Evolutionary conservation across 2,797 vertebrate species (phyloP).

Genomic region (Acrossocheilus wenchowensis): DNA sequence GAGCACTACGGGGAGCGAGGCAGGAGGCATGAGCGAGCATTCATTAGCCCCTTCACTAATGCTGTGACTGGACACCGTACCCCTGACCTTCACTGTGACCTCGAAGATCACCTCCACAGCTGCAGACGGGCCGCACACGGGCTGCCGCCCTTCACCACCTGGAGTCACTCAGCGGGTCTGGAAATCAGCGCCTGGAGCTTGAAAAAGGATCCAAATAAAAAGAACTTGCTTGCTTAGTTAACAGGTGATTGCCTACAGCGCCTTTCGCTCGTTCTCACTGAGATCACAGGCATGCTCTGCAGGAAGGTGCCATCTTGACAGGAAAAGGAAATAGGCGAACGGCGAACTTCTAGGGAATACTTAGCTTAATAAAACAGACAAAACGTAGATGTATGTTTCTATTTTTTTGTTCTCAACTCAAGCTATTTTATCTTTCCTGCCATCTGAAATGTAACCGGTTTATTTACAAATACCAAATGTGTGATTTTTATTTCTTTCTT

Average conservation of each 20-base stretch:
- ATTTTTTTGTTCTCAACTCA: neutral
- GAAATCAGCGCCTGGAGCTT: neutral
- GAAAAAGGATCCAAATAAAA: neutral
- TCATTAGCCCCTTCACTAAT: slow-evolving; percentile 39
- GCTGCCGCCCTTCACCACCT: neutral
- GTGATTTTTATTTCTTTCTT: neutral
- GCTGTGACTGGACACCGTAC: slow-evolving; percentile 23
- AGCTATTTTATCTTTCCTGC: neutral
- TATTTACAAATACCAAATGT: neutral
- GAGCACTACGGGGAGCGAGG: neutral
- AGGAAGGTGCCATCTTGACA: neutral
- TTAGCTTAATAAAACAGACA: neutral
- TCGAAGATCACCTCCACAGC: slow-evolving; percentile 50
- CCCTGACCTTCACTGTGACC: slow-evolving; percentile 64
- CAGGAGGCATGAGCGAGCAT: slow-evolving; percentile 38
- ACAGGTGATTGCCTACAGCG: neutral
- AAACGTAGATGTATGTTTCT: neutral
- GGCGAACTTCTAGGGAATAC: neutral
- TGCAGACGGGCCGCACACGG: neutral
- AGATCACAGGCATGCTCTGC: slow-evolving; percentile 26
- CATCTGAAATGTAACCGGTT: neutral
- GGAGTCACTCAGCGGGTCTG: neutral
- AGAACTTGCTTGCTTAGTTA: slow-evolving; percentile 13
- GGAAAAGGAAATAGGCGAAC: neutral
- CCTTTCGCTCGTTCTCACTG: neutral